Evolutionary conservation across 2,113 vertebrate genomes (phyloP), one percentile per base, ranked within the genome.

Genomic region (Chiloscyllium plagiosum): DNA sequence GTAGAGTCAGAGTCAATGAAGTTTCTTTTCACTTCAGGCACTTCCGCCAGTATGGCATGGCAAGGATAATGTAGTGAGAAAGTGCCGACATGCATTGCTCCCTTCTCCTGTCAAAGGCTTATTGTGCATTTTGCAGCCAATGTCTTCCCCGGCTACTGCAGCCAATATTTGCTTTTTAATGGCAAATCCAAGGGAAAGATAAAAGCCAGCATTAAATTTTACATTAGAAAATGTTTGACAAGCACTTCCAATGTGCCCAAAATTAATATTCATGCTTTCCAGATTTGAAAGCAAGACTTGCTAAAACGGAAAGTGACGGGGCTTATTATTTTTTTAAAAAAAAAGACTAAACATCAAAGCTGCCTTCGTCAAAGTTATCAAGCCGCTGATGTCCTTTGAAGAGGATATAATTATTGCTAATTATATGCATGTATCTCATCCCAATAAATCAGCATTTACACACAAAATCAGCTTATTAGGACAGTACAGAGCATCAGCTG

Each of bases 191-290:
- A 94, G 37, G 33, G 70, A 70, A 94, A 70, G 66, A 47, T 42
- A 94, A 70, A 68, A 94, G 92, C 92, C 47, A 66, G 66, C 26
- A 47, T 94, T 26, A 70, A 95, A 56, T 72, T 69, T 29, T 72
- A 37, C 93, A 70, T 70, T 61, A 4, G 15, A 24, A 50, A 95
- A 1, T 26, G 93, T 29, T 95, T 29, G 26, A 15, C 1, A 1
- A 50, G 24, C 68, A 72, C 19, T 95, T 95, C 17, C 92, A 94
- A 42, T 56, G 1, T 42, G n/a, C 19, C 37, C 68, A 50, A 95
- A 50, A 94, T 94, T 70, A 69, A 90, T 90, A 94, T 94, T 94
- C 3, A 68, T 13, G n/a, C 33, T 24, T 69, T 20, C 93, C 93
- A 52, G 19, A 95, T 95, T 26, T 69, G 17, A 95, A 72, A 15